Conservation (phyloP, 2,888 invertebrate species). For the Diloba caeruleocephala region DNA sequence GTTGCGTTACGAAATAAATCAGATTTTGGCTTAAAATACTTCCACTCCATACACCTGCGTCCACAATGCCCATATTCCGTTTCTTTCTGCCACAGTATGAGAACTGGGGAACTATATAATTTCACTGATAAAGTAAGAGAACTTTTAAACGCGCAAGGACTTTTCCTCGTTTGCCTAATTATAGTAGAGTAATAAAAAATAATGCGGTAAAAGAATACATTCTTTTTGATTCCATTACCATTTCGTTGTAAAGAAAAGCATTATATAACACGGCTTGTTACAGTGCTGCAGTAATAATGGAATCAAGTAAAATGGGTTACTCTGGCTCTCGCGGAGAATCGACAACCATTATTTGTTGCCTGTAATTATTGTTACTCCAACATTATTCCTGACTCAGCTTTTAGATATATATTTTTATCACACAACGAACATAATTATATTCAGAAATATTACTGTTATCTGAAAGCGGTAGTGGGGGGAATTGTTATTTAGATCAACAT, state of each 20-base stretch:
- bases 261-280: constrained; percentile 11
- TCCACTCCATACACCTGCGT: constrained; percentile 42
- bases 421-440: too few relatives aligned
- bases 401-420: constrained; percentile 21
- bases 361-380: constrained; percentile 35
- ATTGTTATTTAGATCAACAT: too few relatives aligned
- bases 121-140: constrained; percentile 13
- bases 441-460: too few relatives aligned
- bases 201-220: too few relatives aligned
- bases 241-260: constrained; percentile 35
- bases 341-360: constrained; percentile 37
- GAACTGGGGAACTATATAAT: constrained; percentile 22
- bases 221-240: constrained; percentile 18
- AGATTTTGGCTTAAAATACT: constrained; percentile 31
- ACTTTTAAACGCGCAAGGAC: constrained; percentile 18
- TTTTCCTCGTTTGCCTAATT: constrained; percentile 38
- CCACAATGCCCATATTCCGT: constrained; percentile 5
- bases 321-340: constrained; percentile 16
- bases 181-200: constrained; percentile 23
- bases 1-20: constrained; percentile 20
- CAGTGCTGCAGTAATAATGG: constrained; percentile 19
- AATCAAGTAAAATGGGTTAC: constrained; percentile 18
- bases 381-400: constrained; percentile 15
- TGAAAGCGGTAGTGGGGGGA: too few relatives aligned
- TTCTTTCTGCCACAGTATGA: constrained; percentile 1